phyloP scores from a whole-genome alignment of 2,113 vertebrate species.

The Cettia cetti region DNA sequence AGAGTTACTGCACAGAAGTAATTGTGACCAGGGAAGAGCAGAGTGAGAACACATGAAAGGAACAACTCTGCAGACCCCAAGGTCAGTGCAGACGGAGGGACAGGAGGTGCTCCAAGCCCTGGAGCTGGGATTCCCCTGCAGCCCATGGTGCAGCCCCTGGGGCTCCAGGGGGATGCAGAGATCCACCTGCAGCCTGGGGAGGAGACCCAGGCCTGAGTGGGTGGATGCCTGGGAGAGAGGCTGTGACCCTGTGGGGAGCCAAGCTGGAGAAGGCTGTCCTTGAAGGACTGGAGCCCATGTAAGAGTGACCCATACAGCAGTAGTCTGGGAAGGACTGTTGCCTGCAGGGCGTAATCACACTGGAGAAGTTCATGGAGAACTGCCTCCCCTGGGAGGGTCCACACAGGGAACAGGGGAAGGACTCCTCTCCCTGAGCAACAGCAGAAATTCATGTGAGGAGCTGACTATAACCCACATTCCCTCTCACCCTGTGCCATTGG shows the following conservation, averaged over 20 bases:
- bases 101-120: neutral
- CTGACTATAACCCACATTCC: neutral
- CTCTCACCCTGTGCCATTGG: rapidly evolving
- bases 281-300: neutral
- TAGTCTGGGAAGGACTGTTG: rapidly evolving
- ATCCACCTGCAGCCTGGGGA: neutral
- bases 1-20: neutral
- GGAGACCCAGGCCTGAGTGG: neutral
- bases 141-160: neutral
- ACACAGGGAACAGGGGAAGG: neutral
- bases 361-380: neutral
- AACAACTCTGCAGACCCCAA: neutral
- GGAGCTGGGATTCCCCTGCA: neutral
- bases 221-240: neutral
- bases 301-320: neutral
- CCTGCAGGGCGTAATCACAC: rapidly evolving
- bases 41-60: neutral
- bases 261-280: neutral
- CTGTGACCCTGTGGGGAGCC: neutral
- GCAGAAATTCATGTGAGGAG: neutral
- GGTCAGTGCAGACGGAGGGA: neutral
- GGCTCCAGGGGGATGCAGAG: neutral
- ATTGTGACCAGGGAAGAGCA: neutral
- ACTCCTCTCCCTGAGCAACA: neutral
- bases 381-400: no score